Percentiles rank a stretch among this genome's conserved stretches.
Conservation (phyloP, 2,797 vertebrate species). For the Cirrhinus mrigala region DNA sequence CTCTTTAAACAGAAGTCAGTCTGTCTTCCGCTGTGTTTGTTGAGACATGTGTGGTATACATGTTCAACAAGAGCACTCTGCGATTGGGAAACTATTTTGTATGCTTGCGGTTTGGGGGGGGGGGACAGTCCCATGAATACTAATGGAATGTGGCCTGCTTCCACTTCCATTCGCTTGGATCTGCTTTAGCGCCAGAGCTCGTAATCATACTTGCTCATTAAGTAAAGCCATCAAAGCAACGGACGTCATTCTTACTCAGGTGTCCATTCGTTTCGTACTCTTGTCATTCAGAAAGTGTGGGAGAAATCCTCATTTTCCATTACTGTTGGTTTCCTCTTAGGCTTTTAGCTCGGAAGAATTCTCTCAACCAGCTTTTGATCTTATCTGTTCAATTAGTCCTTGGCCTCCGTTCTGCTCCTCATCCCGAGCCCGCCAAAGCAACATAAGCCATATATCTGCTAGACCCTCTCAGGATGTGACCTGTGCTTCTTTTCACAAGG, state of each 20-base stretch:
- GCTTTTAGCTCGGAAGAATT: constrained; percentile 49
- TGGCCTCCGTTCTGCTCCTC: constrained; percentile 46
- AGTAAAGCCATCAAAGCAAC: constrained; percentile 35
- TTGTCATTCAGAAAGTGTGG: constrained; percentile 21
- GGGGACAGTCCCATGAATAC: constrained; percentile 13
- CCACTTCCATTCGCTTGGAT: constrained; percentile 28
- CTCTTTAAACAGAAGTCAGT: constrained; percentile 45
- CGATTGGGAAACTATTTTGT: constrained; percentile 17
- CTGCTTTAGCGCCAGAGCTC: constrained; percentile 4
- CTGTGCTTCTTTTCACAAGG: constrained; percentile 40
- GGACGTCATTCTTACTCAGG: constrained; percentile 1
- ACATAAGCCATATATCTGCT: constrained; percentile 57
- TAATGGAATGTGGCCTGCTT: constrained; percentile 34
- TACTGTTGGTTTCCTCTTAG: constrained; percentile 31
- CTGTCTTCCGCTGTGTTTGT: constrained; percentile 49
- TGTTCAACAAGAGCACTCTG: constrained; percentile 27
- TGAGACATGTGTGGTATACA: constrained; percentile 36
- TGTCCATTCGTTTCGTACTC: neutral
- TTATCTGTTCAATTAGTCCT: constrained; percentile 64
- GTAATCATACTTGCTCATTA: constrained; percentile 18
- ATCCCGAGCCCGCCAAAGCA: constrained; percentile 50
- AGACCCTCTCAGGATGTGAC: constrained; percentile 51
- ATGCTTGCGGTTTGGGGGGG: constrained; percentile 23
- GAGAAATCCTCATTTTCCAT: constrained; percentile 32
- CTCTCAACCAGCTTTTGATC: constrained; percentile 61